phyloP scores from a whole-genome alignment of 1,140 invertebrate species.

The Linepithema humile region DNA sequence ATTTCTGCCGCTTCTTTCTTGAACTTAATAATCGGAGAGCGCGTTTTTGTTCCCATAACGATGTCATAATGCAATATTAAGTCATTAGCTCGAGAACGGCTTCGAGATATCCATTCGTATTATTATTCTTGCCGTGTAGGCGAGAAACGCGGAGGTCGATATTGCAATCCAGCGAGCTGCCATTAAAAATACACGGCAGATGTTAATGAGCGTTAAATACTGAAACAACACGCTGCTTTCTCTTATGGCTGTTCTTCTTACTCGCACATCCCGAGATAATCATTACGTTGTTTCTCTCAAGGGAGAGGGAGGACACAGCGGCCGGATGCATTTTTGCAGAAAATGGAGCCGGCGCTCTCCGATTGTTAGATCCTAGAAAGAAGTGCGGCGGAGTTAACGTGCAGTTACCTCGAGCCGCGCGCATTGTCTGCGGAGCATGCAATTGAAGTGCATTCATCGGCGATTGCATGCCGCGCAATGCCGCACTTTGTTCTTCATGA shows the following conservation, averaged over 20 bases:
- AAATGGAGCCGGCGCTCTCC: conserved; percentile 52
- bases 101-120: neutral
- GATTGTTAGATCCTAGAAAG: conserved; percentile 22
- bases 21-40: too few relatives aligned
- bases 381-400: conserved; percentile 37
- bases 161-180: conserved; percentile 33
- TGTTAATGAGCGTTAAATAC: conserved; percentile 69
- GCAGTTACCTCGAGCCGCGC: conserved; percentile 23
- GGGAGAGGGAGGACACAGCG: neutral
- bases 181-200: conserved; percentile 59
- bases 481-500: conserved; percentile 40
- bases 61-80: neutral
- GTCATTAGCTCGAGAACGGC: neutral
- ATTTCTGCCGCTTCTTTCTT: too few relatives aligned
- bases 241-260: too few relatives aligned
- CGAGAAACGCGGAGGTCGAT: neutral
- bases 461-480: conserved; percentile 22
- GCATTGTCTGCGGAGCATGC: conserved; percentile 34
- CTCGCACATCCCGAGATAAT: too few relatives aligned
- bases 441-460: conserved; percentile 46
- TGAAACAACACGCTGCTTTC: conserved; percentile 42
- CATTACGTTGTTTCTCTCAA: conserved; percentile 35
- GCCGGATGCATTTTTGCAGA: conserved; percentile 46
- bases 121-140: neutral
- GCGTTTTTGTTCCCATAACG: neutral